Percentiles rank a stretch among this genome's conserved stretches.
These are phyloP conservation scores for Ectemnius cavifrons DNA, from an alignment of 2,888 invertebrate species.

Conservation along the genomic window DNA sequence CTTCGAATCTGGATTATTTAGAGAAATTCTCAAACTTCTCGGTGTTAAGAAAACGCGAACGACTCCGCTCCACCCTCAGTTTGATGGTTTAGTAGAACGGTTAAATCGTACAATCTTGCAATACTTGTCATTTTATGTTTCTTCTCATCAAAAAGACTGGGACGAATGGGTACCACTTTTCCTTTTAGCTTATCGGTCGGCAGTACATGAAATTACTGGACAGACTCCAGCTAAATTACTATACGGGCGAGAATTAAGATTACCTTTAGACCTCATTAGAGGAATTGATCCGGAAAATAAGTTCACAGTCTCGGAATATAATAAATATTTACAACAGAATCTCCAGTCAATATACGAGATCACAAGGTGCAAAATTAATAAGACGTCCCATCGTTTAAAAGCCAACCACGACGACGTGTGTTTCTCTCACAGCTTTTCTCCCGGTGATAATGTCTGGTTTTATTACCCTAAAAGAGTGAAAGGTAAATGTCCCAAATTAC, in stretches of 20 bases:
- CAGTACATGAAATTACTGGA: slow-evolving; percentile 22
- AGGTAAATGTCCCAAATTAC: slow-evolving; percentile 9
- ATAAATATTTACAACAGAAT: no score
- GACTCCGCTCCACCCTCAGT: slow-evolving; percentile 3
- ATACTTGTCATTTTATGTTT: no score
- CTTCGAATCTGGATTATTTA: neutral
- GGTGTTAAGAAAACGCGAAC: slow-evolving; percentile 2
- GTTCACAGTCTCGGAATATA: no score
- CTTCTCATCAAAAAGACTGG: slow-evolving; percentile 14
- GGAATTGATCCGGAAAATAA: neutral
- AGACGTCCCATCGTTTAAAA: no score
- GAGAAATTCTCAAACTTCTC: neutral
- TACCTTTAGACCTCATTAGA: slow-evolving; percentile 1
- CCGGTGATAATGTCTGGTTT: slow-evolving; percentile 2
- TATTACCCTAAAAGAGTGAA: slow-evolving; percentile 1
- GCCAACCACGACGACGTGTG: no score
- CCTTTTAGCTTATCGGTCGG: slow-evolving; percentile 33
- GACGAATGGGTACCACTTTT: slow-evolving; percentile 35
- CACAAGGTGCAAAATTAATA: no score
- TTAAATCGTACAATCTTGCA: no score
- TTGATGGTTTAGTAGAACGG: neutral
- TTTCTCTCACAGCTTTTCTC: no score
- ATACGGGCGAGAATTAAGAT: neutral
- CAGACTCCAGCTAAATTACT: neutral
- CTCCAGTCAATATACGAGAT: no score